Evolutionary conservation across 2,113 vertebrate genomes (phyloP).

Genomic region (Chaetops frenatus): DNA sequence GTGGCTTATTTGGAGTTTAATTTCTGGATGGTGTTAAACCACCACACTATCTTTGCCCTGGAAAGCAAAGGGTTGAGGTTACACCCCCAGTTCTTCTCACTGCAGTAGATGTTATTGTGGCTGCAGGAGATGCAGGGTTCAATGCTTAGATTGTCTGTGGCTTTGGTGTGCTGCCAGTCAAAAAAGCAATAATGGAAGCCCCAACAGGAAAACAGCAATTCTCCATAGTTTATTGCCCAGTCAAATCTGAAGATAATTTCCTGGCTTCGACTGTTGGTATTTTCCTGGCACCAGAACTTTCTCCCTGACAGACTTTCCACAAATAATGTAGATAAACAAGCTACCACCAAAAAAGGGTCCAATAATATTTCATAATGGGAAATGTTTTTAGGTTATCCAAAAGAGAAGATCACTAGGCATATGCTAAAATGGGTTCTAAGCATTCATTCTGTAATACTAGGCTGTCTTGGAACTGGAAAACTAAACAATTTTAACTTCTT

Average conservation of each 20-base stretch:
- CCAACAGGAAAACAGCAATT: constrained; percentile 33
- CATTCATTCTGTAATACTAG: background rate
- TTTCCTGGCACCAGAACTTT: background rate
- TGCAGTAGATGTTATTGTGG: background rate
- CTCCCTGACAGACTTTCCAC: background rate
- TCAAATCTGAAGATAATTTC: constrained; percentile 25
- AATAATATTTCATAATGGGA: background rate
- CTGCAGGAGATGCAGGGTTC: background rate
- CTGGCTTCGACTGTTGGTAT: background rate
- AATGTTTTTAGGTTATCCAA: background rate
- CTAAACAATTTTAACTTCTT: background rate
- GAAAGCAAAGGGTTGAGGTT: background rate
- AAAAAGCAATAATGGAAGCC: constrained; percentile 27
- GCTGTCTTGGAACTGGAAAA: background rate
- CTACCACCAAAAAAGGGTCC: background rate
- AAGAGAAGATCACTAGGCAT: background rate
- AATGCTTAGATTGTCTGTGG: background rate
- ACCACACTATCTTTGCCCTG: background rate
- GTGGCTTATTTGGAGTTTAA: background rate
- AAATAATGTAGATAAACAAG: background rate
- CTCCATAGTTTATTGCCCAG: background rate
- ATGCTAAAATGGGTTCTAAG: background rate
- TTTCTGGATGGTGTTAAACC: background rate
- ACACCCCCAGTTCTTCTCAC: background rate
- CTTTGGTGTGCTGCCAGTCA: constrained; percentile 30